Evolutionary conservation across 2,888 invertebrate species (phyloP).

Genomic region (Synergus umbraculus): DNA sequence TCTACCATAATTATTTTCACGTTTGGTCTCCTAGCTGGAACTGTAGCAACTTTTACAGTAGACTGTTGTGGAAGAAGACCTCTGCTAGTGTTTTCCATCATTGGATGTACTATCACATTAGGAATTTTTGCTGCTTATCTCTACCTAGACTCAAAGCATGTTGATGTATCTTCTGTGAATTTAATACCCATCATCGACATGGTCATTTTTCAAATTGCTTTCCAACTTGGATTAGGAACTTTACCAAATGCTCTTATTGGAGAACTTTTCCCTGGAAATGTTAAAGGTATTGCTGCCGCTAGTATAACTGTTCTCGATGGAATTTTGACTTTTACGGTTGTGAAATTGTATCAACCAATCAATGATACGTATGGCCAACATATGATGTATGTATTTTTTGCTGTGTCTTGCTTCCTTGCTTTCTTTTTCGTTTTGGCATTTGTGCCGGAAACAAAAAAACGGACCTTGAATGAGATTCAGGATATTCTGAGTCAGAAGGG

Average conservation of each 20-base stretch:
- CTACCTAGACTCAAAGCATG: slow-evolving; percentile 48
- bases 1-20: slow-evolving; percentile 78
- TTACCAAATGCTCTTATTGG: slow-evolving; percentile 72
- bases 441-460: slow-evolving; percentile 73
- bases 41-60: slow-evolving; percentile 71
- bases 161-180: slow-evolving; percentile 64
- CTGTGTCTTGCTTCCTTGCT: slow-evolving; percentile 66
- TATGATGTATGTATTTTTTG: slow-evolving; percentile 69
- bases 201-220: slow-evolving; percentile 70
- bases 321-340: slow-evolving; percentile 69
- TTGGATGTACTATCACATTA: slow-evolving; percentile 70
- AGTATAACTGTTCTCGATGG: slow-evolving; percentile 72
- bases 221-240: slow-evolving; percentile 73
- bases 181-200: slow-evolving; percentile 69
- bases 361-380: slow-evolving; percentile 62
- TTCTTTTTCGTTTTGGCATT: slow-evolving; percentile 67
- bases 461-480: slow-evolving; percentile 71
- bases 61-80: slow-evolving; percentile 78
- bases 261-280: slow-evolving; percentile 72
- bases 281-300: slow-evolving; percentile 72
- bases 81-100: slow-evolving; percentile 77
- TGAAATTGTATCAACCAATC: slow-evolving; percentile 71
- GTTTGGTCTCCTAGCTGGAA: slow-evolving; percentile 76
- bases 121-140: slow-evolving; percentile 68
- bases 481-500: slow-evolving; percentile 58